Evolutionary conservation across 2,888 invertebrate genomes (phyloP).

Genomic region (Pseudeuparius sepicola): DNA sequence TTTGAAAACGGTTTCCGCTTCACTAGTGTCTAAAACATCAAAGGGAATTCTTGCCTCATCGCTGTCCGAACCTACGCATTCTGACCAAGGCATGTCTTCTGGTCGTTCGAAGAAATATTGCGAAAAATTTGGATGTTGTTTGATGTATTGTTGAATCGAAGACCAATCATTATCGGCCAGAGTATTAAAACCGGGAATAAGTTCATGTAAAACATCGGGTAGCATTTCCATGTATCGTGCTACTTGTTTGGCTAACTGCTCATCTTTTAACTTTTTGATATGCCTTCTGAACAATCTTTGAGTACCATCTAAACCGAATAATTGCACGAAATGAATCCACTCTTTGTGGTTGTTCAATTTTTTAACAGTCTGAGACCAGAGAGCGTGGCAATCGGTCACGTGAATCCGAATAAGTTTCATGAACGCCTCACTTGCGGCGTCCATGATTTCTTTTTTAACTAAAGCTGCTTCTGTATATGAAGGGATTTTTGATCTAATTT

Average conservation of each 20-base stretch:
- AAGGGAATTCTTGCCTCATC: slow-evolving; percentile 78
- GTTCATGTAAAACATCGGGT: slow-evolving; percentile 64
- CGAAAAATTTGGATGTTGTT: slow-evolving; percentile 86
- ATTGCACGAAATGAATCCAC: slow-evolving; percentile 78
- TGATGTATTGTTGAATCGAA: slow-evolving; percentile 73
- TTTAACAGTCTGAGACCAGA: slow-evolving; percentile 81
- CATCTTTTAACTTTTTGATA: slow-evolving; percentile 71
- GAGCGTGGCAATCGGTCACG: slow-evolving; percentile 70
- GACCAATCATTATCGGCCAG: slow-evolving; percentile 79
- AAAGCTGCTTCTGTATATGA: slow-evolving; percentile 77
- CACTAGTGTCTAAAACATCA: slow-evolving; percentile 81
- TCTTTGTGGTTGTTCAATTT: slow-evolving; percentile 80
- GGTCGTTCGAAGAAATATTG: slow-evolving; percentile 84
- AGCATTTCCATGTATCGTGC: slow-evolving; percentile 68
- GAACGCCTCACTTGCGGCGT: slow-evolving; percentile 84
- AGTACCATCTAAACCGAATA: slow-evolving; percentile 56
- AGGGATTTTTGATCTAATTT: slow-evolving; percentile 58
- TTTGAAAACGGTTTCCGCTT: slow-evolving; percentile 86
- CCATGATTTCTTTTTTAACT: slow-evolving; percentile 77
- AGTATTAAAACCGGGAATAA: slow-evolving; percentile 66
- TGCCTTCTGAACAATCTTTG: slow-evolving; percentile 65
- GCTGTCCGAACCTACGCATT: slow-evolving; percentile 54
- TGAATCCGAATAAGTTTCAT: slow-evolving; percentile 77
- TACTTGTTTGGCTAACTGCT: slow-evolving; percentile 65
- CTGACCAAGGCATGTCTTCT: slow-evolving; percentile 68